Evolutionary conservation across 2,888 invertebrate genomes (phyloP), one percentile per base, ranked within the genome.

Genomic region (Ligdia adustata): DNA sequence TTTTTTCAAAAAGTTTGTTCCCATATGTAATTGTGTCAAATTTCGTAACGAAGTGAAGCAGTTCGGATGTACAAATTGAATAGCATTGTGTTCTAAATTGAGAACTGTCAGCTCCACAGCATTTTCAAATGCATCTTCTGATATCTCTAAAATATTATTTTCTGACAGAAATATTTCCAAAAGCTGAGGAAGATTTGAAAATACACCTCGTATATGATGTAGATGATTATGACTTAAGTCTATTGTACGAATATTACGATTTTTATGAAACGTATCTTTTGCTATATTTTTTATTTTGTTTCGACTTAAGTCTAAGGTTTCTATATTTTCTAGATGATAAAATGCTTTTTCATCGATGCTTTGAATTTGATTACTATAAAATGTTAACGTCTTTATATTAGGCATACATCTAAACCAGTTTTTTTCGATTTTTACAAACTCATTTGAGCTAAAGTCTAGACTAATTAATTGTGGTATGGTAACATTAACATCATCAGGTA

Each of bases 171-270:
- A 96, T 49, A 97, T 89, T 80, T 98, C 97, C 37, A 94, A 92
- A 13, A 98, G 86, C 52, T 95, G 94, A 0, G 94, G 94, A 37
- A 97, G 87, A 70, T 94, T 93, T 26, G 95, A 93, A 80, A 98
- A 97, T 0, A 97, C 93, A 1, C 96, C 96, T 54, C 93, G 92
- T 9, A 98, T 94, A 60, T 94, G 93, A 79, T 97, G 97, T 35
- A 98, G 92, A 75, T 97, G 97, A 82, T 98, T 98, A 77, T 96
- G 95, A 70, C 96, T 96, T 60, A 97, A 84, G 79, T 98, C 97
- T 64, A 97, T 93, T 0, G 96, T 96, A 53, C 94, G 92, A 59
- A 98, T 85, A 52, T 94, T 94, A 61, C 92, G 93, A 77, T 97
- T 96, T 64, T 91, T 92, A 60, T 93, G 93, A 80, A 97, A 97